Evolutionary conservation across 1,140 invertebrate species (phyloP).

Genomic region (Eulimnadia texana): DNA sequence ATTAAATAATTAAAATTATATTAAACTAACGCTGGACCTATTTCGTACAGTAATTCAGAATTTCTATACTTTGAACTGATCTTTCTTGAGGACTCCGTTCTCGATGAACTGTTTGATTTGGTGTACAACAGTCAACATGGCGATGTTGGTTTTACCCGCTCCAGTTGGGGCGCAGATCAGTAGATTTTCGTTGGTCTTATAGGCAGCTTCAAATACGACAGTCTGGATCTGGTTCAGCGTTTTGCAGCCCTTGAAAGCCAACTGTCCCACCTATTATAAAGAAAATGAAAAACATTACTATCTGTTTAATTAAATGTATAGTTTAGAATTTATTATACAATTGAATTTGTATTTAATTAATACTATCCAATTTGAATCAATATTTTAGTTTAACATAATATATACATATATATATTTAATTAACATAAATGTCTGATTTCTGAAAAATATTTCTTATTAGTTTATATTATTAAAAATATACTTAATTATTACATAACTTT

Average conservation of each 20-base stretch:
- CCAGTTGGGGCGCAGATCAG: constrained; percentile 91
- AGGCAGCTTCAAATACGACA: constrained; percentile 87
- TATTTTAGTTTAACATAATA: background rate
- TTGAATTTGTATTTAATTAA: constrained; percentile 1
- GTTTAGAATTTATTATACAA: background rate
- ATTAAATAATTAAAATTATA: no score
- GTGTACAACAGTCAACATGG: constrained; percentile 80
- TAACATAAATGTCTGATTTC: no score
- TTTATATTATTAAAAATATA: no score
- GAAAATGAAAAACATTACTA: constrained; percentile 19
- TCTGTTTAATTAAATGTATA: background rate
- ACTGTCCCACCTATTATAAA: constrained; percentile 50
- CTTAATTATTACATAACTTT: no score
- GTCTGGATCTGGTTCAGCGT: constrained; percentile 88
- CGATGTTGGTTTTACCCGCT: constrained; percentile 97
- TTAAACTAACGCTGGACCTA: no score
- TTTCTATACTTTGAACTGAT: constrained; percentile 73
- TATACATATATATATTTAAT: no score
- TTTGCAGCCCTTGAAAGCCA: constrained; percentile 73
- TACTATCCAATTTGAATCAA: background rate
- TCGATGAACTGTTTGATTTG: constrained; percentile 74
- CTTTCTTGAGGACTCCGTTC: constrained; percentile 61
- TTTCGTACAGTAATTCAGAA: no score
- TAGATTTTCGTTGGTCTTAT: constrained; percentile 92
- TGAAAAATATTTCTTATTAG: no score